Evolutionary conservation across 2,888 invertebrate genomes (phyloP), one percentile per base, ranked within the genome.

Genomic region (Megaustenia siamemsis): DNA sequence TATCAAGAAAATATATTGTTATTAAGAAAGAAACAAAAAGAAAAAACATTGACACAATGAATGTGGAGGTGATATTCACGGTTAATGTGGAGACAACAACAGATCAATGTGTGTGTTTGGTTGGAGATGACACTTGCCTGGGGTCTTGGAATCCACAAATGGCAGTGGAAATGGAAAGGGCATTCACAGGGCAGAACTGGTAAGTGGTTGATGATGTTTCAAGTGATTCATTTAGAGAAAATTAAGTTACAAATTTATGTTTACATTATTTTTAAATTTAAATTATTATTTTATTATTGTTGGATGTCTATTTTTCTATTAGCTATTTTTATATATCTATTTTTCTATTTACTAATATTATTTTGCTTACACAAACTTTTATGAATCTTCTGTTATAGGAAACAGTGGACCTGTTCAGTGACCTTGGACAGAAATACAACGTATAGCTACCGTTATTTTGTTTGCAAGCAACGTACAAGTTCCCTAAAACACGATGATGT

Each of bases 101-200:
- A 1, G 85, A 80, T 24, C 73, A 75, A 43, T 24, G 45, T 32
- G 77, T 86, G 76, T 86, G 77, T 43, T 63, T 85, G 56, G 83
- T 83, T 49, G 86, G 86, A 21, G 73, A 83, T 82, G 79, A 83
- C 32, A 40, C 56, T 1, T 76, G 63, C 24, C 66, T 86, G 45
- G 86, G 86, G 1, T n/a, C 71, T 15, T 86, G 86, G 86, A 71
- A 81, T 38, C 69, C 86, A 12, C 24, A 68, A 8, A 43, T 45
- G 5, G 85, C 80, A 10, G 66, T 86, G 8, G 56, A 43, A n/a
- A 81, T 76, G 81, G 21, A 68, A 35, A 45, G 68, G n/a, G 71
- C 56, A 15, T 78, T 60, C 35, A 71, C 71, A 21, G 83, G 71
- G 35, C 82, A 82, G 43, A 82, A 82, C 49, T 75, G 82, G 82